Conservation (phyloP, 2,888 invertebrate genomes). For the Drosophila eohydei region DNA sequence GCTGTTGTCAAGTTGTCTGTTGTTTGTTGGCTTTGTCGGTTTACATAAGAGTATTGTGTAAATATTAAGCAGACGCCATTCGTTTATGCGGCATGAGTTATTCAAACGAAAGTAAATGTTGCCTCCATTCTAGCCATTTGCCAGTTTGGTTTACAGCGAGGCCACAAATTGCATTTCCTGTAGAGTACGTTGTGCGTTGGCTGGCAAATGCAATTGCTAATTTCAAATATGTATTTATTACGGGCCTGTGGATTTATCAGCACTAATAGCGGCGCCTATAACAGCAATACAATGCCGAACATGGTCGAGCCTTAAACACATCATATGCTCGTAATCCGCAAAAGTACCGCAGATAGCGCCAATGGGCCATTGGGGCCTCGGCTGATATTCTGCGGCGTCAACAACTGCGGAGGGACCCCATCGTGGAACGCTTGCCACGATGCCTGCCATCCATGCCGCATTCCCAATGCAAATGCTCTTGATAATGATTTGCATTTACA, state of each 20-base stretch:
- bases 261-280: conserved; percentile 50
- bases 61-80: conserved; percentile 46
- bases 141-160: conserved; percentile 32
- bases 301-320: conserved; percentile 9
- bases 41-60: conserved; percentile 38
- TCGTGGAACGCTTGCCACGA: not conserved
- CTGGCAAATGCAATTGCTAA: conserved; percentile 43
- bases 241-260: conserved; percentile 61
- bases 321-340: conserved; percentile 32
- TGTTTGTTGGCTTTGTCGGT: conserved; percentile 17
- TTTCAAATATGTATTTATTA: conserved; percentile 59
- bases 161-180: conserved; percentile 66
- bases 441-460: conserved; percentile 7
- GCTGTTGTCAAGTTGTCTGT: conserved; percentile 23
- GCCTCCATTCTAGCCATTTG: conserved; percentile 34
- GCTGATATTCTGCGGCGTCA: conserved; percentile 32
- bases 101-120: conserved; percentile 41
- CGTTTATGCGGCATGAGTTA: conserved; percentile 42
- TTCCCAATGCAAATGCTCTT: conserved; percentile 64
- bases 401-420: conserved; percentile 14
- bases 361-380: conserved; percentile 42
- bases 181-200: conserved; percentile 8
- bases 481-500: conserved; percentile 77
- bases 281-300: conserved; percentile 27
- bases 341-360: conserved; percentile 44